Evolutionary conservation across 2,797 vertebrate species (phyloP), one percentile per base, ranked within the genome.

Genomic region (Protosalanx chinensis): DNA sequence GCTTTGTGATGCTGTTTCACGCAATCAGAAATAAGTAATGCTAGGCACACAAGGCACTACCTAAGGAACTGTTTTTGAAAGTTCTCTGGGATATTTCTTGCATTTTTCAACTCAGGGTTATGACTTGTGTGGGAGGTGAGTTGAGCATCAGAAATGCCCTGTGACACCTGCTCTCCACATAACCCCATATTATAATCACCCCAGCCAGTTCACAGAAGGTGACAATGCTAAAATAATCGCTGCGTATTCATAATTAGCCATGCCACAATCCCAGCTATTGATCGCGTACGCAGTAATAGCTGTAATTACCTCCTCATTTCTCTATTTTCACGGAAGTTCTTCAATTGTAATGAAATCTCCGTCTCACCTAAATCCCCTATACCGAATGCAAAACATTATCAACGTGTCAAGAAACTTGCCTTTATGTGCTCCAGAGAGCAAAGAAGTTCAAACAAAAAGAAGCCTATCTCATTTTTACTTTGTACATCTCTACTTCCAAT

Each of bases 221-320:
- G 78, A 60, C 67, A 79, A 79, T 83, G 68, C 70, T 30, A 64
- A 53, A 60, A 78, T 79, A 74, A 85, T 81, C 71, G 74, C 53
- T 74, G 76, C 62, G 70, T 30, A 49, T 73, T 81, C 86, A 85
- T 85, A 78, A 80, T 81, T 80, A 74, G 59, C 37, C 74, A 74
- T 76, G 73, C 86, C 80, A 82, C 64, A 78, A 37, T 64, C 56
- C 35, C 72, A 75, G 63, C 84, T 76, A 79, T 84, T 84, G 80
- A 86, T 77, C 83, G 49, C 51, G 76, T 74, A 64, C 57, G 71
- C 70, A 72, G 68, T 81, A 82, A 81, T 73, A 35, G 79, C 76
- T 81, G 76, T 84, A 88, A 90, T 91, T 90, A 89, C 79, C 71
- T 61, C 63, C 56, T 83, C 74, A 71, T 80, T 84, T 85, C 59